These are phyloP conservation scores for Siderastrea siderea DNA, from an alignment of 92 coral and sea anemone genomes.

Conservation along the genomic window DNA sequence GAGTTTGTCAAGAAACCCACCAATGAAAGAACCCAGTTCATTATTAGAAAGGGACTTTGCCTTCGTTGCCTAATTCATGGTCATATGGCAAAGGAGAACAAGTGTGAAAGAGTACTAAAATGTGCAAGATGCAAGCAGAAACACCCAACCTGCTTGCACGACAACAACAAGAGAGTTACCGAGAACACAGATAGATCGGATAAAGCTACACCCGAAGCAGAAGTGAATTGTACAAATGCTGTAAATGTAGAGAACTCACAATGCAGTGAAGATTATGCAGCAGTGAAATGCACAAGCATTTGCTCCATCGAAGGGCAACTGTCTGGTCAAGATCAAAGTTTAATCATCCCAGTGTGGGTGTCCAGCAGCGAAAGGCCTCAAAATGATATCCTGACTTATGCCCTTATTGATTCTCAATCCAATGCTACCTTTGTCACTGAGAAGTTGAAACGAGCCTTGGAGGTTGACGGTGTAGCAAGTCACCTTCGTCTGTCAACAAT, in stretches of 20 bases:
- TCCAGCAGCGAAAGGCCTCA: slow-evolving; percentile 19
- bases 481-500: slow-evolving; percentile 61
- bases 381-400: slow-evolving; percentile 33
- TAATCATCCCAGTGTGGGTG: slow-evolving; percentile 62
- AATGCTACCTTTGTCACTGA: slow-evolving; percentile 70
- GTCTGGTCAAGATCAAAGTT: slow-evolving; percentile 54
- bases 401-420: slow-evolving; percentile 59
- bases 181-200: slow-evolving; percentile 9
- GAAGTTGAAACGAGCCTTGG: slow-evolving; percentile 23
- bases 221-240: slow-evolving; percentile 1
- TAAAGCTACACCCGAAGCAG: slow-evolving; percentile 12
- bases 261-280: not conserved
- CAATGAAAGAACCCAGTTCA: slow-evolving; percentile 50
- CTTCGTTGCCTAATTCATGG: slow-evolving; percentile 50
- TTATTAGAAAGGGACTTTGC: slow-evolving; percentile 59
- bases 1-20: slow-evolving; percentile 27
- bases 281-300: slow-evolving; percentile 15
- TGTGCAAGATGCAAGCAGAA: slow-evolving; percentile 50
- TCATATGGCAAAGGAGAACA: slow-evolving; percentile 73
- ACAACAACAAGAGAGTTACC: slow-evolving; percentile 14
- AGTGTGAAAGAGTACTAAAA: slow-evolving; percentile 17
- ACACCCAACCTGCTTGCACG: slow-evolving; percentile 70
- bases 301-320: slow-evolving; percentile 53
- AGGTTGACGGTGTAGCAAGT: slow-evolving; percentile 38
- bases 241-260: not conserved